Evolutionary conservation across 1,140 invertebrate species (phyloP).

Genomic region (Propsilocerus akamusi): DNA sequence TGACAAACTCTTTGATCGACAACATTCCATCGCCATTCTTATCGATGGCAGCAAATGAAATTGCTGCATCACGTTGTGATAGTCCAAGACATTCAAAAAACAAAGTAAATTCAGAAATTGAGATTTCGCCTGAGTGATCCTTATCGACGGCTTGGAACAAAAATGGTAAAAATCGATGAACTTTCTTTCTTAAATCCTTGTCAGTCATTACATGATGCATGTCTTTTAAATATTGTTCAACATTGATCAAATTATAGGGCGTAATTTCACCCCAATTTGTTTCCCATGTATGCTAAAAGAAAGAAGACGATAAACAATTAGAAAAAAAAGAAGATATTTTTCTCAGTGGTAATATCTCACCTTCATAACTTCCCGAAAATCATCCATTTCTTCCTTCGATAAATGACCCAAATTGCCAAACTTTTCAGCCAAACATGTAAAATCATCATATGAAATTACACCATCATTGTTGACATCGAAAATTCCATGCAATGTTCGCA

Average conservation of each 20-base stretch:
- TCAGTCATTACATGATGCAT: conserved; percentile 66
- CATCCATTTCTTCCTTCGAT: conserved; percentile 33
- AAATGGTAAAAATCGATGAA: conserved; percentile 54
- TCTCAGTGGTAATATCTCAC: conserved; percentile 20
- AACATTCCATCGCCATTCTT: conserved; percentile 56
- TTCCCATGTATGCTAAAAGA: conserved; percentile 50
- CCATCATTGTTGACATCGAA: conserved; percentile 71
- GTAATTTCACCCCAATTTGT: conserved; percentile 65
- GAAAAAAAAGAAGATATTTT: conserved; percentile 6
- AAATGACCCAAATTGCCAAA: conserved; percentile 56
- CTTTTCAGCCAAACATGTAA: conserved; percentile 45
- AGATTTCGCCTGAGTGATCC: conserved; percentile 54
- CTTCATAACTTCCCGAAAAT: conserved; percentile 44
- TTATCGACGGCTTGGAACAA: conserved; percentile 69
- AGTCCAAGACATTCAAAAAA: conserved; percentile 64
- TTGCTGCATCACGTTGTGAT: conserved; percentile 46
- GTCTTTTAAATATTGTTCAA: conserved; percentile 59
- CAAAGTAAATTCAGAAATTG: conserved; percentile 60
- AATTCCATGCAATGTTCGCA: conserved; percentile 63
- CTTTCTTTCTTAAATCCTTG: conserved; percentile 45
- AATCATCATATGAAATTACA: conserved; percentile 65
- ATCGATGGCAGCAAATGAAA: conserved; percentile 59
- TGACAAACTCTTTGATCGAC: conserved; percentile 55
- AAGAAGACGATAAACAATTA: conserved; percentile 7
- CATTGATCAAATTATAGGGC: conserved; percentile 58